Conservation (phyloP, 2,888 invertebrate species). For the Amorpha juglandis region DNA sequence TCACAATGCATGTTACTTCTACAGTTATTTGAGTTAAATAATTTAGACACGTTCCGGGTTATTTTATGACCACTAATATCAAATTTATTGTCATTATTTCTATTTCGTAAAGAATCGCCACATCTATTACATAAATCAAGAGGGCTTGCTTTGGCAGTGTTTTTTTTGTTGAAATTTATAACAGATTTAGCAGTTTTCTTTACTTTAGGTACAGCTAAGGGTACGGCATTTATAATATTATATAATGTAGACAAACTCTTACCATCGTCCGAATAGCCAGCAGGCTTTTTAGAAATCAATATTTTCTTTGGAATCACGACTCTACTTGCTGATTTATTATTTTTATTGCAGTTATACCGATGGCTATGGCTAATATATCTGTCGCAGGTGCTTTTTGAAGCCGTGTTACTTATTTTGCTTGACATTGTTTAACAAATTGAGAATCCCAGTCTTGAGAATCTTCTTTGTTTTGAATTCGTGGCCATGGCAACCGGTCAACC, state of each 20-base stretch:
- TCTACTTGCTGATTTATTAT: slow-evolving; percentile 34
- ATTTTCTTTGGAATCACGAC: slow-evolving; percentile 53
- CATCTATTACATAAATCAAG: slow-evolving; percentile 55
- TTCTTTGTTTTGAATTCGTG: slow-evolving; percentile 32
- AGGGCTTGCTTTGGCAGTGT: slow-evolving; percentile 19
- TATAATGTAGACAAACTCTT: slow-evolving; percentile 59
- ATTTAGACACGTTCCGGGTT: slow-evolving; percentile 18
- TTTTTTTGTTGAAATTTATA: slow-evolving; percentile 43
- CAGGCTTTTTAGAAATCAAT: slow-evolving; percentile 49
- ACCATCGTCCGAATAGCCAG: slow-evolving; percentile 40
- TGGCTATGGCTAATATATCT: slow-evolving; percentile 31
- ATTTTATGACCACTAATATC: slow-evolving; percentile 20
- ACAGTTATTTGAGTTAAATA: slow-evolving; percentile 23
- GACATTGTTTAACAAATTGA: neutral
- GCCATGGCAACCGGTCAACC: slow-evolving; percentile 38
- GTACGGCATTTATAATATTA: slow-evolving; percentile 38
- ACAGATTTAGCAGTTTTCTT: slow-evolving; percentile 69
- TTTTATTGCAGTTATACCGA: slow-evolving; percentile 35
- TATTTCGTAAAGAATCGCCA: slow-evolving; percentile 50
- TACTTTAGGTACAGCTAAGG: slow-evolving; percentile 41
- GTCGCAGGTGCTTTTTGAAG: neutral
- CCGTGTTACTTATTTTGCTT: slow-evolving; percentile 2
- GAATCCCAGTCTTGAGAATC: neutral
- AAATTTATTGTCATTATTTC: slow-evolving; percentile 19
- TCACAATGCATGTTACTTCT: neutral